These are phyloP conservation scores for Aulostomus chinensis DNA, from an alignment of 2,797 vertebrate species.

Conservation along the genomic window DNA sequence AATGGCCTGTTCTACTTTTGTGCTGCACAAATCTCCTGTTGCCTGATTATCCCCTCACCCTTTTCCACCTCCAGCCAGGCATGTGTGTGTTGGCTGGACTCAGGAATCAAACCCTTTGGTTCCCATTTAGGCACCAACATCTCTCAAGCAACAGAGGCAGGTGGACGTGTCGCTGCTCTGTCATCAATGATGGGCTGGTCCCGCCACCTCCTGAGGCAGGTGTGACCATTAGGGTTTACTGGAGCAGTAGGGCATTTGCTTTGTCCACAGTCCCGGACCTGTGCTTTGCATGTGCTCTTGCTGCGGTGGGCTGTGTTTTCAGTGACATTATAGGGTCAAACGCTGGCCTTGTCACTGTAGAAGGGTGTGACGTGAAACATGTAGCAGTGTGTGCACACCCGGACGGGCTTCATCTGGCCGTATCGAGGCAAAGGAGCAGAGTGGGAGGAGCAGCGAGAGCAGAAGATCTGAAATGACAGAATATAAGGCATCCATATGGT, in stretches of 20 bases:
- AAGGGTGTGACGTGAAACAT: conserved; percentile 99
- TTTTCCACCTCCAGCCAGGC: conserved; percentile 32
- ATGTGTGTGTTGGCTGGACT: conserved; percentile 33
- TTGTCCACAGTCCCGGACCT: conserved; percentile 35
- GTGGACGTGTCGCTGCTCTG: conserved; percentile 17
- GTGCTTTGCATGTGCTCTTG: conserved; percentile 56
- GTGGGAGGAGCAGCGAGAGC: conserved; percentile 96
- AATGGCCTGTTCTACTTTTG: conserved; percentile 33
- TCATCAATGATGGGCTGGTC: conserved; percentile 17
- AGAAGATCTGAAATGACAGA: conserved; percentile 91
- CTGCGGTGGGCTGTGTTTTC: conserved; percentile 28
- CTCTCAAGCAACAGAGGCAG: conserved; percentile 29
- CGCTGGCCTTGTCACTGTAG: conserved; percentile 87
- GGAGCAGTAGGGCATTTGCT: conserved; percentile 25
- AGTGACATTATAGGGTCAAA: conserved; percentile 60
- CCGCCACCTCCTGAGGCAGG: too few relatives aligned
- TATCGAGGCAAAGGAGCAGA: conserved; percentile 95
- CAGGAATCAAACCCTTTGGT: conserved; percentile 28
- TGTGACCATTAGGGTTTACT: conserved; percentile 18
- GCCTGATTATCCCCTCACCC: conserved; percentile 20
- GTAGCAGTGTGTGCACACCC: conserved; percentile 98
- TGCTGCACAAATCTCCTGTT: conserved; percentile 42
- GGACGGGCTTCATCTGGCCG: conserved; percentile 95
- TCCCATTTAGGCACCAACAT: conserved; percentile 21
- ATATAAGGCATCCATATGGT: neutral